Conservation (phyloP, 37 sponge, comb jelly and placozoan genomes). For the Dysidea cf. avara region DNA sequence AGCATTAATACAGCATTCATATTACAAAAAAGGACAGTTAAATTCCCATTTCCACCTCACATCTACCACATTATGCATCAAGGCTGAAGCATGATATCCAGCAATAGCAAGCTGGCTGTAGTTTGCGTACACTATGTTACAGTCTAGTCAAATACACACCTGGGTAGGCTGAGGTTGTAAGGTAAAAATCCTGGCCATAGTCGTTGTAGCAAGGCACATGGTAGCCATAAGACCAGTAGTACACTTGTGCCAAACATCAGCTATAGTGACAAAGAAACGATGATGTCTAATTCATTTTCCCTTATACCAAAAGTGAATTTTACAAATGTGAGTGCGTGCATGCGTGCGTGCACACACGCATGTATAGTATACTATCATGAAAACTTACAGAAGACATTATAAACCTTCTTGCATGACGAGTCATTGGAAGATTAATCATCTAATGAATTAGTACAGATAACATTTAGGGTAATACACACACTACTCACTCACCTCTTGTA, state of each 20-base stretch:
- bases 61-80: too few species aligned
- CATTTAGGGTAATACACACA: not conserved
- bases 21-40: too few species aligned
- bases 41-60: too few species aligned
- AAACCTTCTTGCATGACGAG: conserved; percentile 79
- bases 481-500: conserved; percentile 65
- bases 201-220: conserved; percentile 43
- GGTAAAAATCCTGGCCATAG: conserved; percentile 73
- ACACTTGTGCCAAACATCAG: conserved; percentile 90
- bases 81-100: too few species aligned
- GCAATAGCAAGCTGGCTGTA: too few species aligned
- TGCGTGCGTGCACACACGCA: too few species aligned
- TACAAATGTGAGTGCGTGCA: too few species aligned
- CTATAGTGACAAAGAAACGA: conserved; percentile 41
- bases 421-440: conserved; percentile 81
- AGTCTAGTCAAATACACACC: conserved; percentile 48
- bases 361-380: not conserved
- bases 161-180: conserved; percentile 68
- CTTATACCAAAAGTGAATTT: too few species aligned
- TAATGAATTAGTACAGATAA: conserved; percentile 13
- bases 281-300: not conserved
- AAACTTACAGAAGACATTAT: conserved; percentile 80
- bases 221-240: conserved; percentile 74
- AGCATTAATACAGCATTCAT: too few species aligned
- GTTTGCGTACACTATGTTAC: too few species aligned